A percentile compares a stretch with the other conserved stretches of the same genome.
phyloP scores from a whole-genome alignment of 2,113 vertebrate species.

The Bungarus multicinctus region DNA sequence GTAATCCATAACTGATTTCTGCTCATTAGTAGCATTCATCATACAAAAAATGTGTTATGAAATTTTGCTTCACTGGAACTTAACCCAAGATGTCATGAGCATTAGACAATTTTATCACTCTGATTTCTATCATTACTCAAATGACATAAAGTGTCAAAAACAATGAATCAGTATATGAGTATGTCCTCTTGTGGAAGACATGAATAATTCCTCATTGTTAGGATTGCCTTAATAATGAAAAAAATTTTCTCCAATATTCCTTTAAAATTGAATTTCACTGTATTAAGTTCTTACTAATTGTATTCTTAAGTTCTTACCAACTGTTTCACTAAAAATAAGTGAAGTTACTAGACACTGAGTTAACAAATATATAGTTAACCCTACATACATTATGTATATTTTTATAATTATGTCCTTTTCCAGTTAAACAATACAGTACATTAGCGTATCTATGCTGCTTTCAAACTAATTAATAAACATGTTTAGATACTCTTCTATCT shows the following conservation, averaged over 20 bases:
- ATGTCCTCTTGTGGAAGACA: neutral
- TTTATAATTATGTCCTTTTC: neutral
- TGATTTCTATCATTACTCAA: neutral
- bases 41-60: neutral
- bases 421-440: neutral
- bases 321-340: neutral
- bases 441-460: neutral
- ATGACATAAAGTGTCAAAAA: neutral
- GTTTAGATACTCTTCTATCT: neutral
- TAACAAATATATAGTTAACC: neutral
- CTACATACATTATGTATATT: neutral
- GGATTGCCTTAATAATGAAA: neutral
- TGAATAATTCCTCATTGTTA: neutral
- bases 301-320: neutral
- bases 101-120: neutral
- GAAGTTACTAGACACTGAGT: neutral
- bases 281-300: neutral
- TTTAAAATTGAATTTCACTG: neutral
- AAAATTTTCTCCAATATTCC: neutral
- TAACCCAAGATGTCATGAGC: neutral
- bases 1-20: neutral
- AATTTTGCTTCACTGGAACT: neutral
- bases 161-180: neutral
- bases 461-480: neutral
- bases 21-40: neutral